A percentile compares a stretch with the other conserved stretches of the same genome.
Conservation (phyloP, 2,113 vertebrate species). For the Dicrurus megarhynchus region DNA sequence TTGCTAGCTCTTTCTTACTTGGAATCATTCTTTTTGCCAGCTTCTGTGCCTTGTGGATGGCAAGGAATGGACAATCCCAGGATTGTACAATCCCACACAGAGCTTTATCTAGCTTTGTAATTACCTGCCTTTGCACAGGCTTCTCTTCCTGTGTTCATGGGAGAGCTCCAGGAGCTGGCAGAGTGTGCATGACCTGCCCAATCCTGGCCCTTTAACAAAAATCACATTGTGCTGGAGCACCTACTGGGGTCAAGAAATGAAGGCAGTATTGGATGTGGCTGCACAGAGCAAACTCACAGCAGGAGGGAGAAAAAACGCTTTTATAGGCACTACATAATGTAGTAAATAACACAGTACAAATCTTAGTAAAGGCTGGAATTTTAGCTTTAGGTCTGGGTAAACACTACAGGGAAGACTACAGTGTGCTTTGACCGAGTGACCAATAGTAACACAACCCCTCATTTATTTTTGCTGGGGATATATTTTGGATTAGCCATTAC, state of each 20-base stretch:
- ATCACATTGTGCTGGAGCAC: background rate
- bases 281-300: background rate
- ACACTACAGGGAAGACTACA: background rate
- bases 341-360: background rate
- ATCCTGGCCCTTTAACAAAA: background rate
- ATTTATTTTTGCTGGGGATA: background rate
- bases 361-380: background rate
- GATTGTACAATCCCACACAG: background rate
- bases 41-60: background rate
- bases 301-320: background rate
- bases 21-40: background rate
- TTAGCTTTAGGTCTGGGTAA: background rate
- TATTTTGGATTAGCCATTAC: background rate
- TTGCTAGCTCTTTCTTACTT: background rate
- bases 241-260: background rate
- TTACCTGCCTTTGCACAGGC: background rate
- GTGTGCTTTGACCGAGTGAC: background rate
- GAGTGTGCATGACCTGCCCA: background rate
- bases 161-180: background rate
- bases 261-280: background rate
- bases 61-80: background rate
- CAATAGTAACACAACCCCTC: background rate
- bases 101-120: background rate
- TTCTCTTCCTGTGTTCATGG: background rate
- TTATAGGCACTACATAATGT: background rate